Evolutionary conservation across 2,113 vertebrate genomes (phyloP).

Genomic region (Melanotaenia duboulayi): DNA sequence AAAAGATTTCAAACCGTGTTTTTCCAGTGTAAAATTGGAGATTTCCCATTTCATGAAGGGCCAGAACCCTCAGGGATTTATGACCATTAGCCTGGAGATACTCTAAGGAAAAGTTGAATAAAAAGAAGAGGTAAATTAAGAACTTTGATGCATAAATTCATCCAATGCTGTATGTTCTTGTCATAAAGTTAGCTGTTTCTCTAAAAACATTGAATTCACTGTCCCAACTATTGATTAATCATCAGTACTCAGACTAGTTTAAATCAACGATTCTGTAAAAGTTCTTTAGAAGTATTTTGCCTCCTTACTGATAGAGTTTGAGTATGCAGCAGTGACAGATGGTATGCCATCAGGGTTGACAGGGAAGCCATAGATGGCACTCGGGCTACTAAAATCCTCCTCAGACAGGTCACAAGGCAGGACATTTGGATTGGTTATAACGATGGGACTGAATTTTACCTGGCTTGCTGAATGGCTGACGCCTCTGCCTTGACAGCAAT

Average conservation of each 20-base stretch:
- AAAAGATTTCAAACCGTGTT: slow-evolving; percentile 80
- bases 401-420: slow-evolving; percentile 82
- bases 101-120: slow-evolving; percentile 79
- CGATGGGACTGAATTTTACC: slow-evolving; percentile 79
- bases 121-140: slow-evolving; percentile 7
- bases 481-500: slow-evolving; percentile 19
- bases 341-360: slow-evolving; percentile 81
- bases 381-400: slow-evolving; percentile 83
- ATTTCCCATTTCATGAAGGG: slow-evolving; percentile 91
- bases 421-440: slow-evolving; percentile 63
- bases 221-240: not conserved
- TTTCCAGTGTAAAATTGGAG: slow-evolving; percentile 88
- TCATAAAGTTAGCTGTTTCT: not conserved
- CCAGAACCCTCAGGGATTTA: slow-evolving; percentile 87
- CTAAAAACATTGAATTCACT: not conserved
- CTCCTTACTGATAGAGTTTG: slow-evolving; percentile 88
- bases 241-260: not conserved
- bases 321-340: slow-evolving; percentile 86
- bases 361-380: slow-evolving; percentile 82
- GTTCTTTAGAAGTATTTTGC: not conserved
- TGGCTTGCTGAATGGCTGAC: slow-evolving; percentile 52
- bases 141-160: not conserved
- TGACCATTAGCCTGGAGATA: slow-evolving; percentile 84
- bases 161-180: not conserved
- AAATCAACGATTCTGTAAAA: not conserved